Percentiles rank a stretch among this genome's conserved stretches.
phyloP scores from a whole-genome alignment of 1,140 invertebrate genomes.

The Batillaria attramentaria region DNA sequence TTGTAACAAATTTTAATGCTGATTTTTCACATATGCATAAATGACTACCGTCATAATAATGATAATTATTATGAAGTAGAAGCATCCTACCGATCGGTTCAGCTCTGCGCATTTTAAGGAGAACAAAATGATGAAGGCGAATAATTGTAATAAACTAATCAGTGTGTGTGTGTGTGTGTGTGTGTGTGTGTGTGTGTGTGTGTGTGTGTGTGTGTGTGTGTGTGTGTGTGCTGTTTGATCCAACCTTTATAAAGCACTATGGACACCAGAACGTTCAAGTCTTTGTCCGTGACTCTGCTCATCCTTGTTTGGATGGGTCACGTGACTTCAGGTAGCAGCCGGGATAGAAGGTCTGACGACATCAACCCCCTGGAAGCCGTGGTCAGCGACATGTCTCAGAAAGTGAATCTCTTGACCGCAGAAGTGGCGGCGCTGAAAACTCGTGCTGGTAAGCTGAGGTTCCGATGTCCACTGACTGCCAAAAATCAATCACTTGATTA shows the following conservation, averaged over 20 bases:
- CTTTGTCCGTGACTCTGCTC: background rate
- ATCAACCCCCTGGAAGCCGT: background rate
- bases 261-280: background rate
- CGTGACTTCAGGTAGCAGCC: background rate
- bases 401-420: background rate
- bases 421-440: background rate
- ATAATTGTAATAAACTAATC: too few species aligned
- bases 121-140: too few species aligned
- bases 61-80: too few species aligned
- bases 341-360: background rate
- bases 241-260: background rate
- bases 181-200: background rate
- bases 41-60: too few species aligned
- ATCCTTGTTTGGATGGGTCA: background rate
- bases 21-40: too few species aligned
- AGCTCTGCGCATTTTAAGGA: too few species aligned
- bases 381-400: background rate
- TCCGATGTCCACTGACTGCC: background rate
- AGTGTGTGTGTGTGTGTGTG: too few species aligned
- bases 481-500: background rate
- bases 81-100: too few species aligned
- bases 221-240: background rate
- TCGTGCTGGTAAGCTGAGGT: background rate
- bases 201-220: conserved; percentile 2
- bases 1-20: too few species aligned